Evolutionary conservation across 2,888 invertebrate species (phyloP), one percentile per base, ranked within the genome.

Genomic region (Limnephilus rhombicus): DNA sequence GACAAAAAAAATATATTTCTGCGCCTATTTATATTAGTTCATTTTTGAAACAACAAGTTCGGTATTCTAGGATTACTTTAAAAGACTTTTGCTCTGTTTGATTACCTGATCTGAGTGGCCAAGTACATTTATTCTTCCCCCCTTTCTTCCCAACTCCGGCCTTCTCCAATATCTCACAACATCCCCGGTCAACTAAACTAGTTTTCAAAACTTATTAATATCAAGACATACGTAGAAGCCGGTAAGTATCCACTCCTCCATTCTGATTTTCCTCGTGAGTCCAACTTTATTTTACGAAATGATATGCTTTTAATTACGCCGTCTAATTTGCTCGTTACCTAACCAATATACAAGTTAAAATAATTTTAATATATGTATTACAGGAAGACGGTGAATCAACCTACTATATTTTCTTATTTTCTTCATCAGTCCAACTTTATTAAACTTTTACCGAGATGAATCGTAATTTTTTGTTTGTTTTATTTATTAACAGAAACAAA

Each of bases 241-340:
- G 45, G 1, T 45, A 7, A 68, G 24, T 68, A 31, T 31, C 31
- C 31, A 18, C 15, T 24, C 49, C 49, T 49, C 49, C 4, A 24
- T 24, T 24, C 24, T 68, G 3, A 68, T 24, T 68, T 68, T 68
- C 68, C 18, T 68, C 68, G 7, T 11, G 9, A 68, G n/a, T 24
- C 68, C 9, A 68, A 68, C 68, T 68, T 68, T 68, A 68, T 68
- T n/a, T 68, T 24, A 68, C 68, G 24, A 68, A 24, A 68, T 68
- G 24, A 53, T 18, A 53, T 5, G 5, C 53, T 15, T 18, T 18
- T 15, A 89, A 89, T 80, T 37, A 89, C 34, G 80, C 37, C 80
- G 12, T 80, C 37, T 37, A 80, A 89, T 89, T 89, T 89, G 80
- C 11, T 80, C 88, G n/a, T 89, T 80, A 89, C 18, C 85, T 49